Evolutionary conservation across 2,113 vertebrate genomes (phyloP).

Genomic region (Epinephelus moara): DNA sequence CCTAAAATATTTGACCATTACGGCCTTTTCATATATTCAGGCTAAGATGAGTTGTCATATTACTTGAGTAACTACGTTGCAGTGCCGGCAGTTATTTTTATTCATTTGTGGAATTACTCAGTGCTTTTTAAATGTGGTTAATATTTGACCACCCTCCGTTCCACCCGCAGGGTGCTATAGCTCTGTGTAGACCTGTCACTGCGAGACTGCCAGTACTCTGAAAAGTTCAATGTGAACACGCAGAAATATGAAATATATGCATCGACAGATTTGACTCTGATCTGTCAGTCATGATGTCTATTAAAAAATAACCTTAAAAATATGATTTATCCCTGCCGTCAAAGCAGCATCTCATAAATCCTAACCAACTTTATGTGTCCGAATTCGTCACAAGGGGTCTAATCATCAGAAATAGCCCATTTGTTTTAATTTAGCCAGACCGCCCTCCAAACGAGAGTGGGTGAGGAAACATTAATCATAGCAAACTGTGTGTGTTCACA

Average conservation of each 20-base stretch:
- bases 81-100: not conserved
- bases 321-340: not conserved
- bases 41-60: not conserved
- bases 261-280: not conserved
- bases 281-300: conserved; percentile 9
- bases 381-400: not conserved
- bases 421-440: conserved; percentile 45
- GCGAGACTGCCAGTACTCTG: not conserved
- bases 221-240: conserved; percentile 2
- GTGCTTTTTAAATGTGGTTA: not conserved
- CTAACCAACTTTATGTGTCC: conserved; percentile 8
- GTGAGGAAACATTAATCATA: conserved; percentile 54
- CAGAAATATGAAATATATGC: not conserved
- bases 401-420: conserved; percentile 28
- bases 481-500: conserved; percentile 11
- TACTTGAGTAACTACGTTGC: not conserved
- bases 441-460: conserved; percentile 8
- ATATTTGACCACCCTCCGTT: not conserved
- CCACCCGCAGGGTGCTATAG: not conserved
- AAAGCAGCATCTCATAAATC: conserved; percentile 34
- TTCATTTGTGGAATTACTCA: not conserved
- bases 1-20: not conserved
- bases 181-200: not conserved
- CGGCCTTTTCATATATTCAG: not conserved
- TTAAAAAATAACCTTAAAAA: conserved; percentile 8